These are phyloP conservation scores for Agrochola litura DNA, from an alignment of 2,888 invertebrate genomes.

Conservation along the genomic window DNA sequence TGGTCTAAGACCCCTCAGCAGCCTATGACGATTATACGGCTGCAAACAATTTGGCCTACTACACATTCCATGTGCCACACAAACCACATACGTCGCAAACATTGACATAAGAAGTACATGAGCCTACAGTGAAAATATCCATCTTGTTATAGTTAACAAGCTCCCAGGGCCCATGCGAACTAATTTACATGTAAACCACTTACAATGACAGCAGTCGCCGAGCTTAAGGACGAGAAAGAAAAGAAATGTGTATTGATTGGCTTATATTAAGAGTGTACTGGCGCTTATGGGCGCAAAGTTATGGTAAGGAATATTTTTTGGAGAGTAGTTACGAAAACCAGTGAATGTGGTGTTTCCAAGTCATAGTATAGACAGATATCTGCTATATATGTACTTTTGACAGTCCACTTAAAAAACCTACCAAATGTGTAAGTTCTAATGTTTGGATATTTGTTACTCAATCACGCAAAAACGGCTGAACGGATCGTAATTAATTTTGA, in stretches of 20 bases:
- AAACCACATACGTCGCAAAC: background rate
- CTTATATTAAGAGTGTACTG: background rate
- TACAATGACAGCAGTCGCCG: constrained; percentile 54
- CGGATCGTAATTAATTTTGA: too few species aligned
- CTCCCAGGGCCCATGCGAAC: constrained; percentile 38
- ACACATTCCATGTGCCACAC: background rate
- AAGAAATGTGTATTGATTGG: constrained; percentile 35
- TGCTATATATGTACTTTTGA: background rate
- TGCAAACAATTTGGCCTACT: background rate
- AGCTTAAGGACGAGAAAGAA: constrained; percentile 22
- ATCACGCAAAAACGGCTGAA: too few species aligned
- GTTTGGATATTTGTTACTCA: too few species aligned
- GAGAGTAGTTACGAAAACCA: too few species aligned
- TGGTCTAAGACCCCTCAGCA: too few species aligned
- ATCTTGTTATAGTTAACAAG: constrained; percentile 65
- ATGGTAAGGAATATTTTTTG: background rate
- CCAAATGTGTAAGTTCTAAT: too few species aligned
- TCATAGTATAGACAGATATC: background rate
- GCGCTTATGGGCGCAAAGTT: background rate
- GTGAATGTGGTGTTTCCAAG: too few species aligned
- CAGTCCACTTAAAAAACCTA: background rate
- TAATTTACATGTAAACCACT: constrained; percentile 71
- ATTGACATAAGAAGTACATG: constrained; percentile 15
- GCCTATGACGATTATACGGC: background rate
- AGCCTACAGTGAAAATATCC: constrained; percentile 34